Evolutionary conservation across 2,113 vertebrate genomes (phyloP).

Genomic region (Pitta sordida): DNA sequence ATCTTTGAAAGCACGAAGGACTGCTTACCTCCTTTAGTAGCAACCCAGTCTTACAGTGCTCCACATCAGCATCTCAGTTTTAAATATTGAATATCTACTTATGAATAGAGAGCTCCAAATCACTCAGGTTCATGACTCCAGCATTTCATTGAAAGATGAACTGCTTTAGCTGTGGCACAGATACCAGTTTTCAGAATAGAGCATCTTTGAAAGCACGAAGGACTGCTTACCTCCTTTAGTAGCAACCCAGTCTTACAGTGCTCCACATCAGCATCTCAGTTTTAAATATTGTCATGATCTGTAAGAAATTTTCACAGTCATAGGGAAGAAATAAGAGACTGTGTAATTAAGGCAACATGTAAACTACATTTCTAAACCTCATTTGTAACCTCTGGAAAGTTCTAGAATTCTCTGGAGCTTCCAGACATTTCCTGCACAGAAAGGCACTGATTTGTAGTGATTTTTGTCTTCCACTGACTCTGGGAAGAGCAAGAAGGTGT

Average conservation of each 20-base stretch:
- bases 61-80: not conserved
- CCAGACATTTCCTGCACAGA: not conserved
- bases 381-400: not conserved
- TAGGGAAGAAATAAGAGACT: not conserved
- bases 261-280: not conserved
- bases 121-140: not conserved
- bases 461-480: not conserved
- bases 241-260: not conserved
- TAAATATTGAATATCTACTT: not conserved
- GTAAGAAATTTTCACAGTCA: not conserved
- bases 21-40: not conserved
- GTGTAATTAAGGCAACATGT: not conserved
- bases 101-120: slow-evolving; percentile 5
- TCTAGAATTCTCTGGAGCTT: not conserved
- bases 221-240: not conserved
- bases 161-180: not conserved
- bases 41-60: not conserved
- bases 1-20: not conserved
- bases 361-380: not conserved
- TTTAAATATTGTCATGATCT: not conserved
- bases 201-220: not conserved
- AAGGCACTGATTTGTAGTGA: not conserved
- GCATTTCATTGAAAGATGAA: not conserved
- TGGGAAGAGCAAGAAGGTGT: not conserved
- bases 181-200: not conserved